phyloP scores from a whole-genome alignment of 2,888 invertebrate species.

The Ernsta delagoae region DNA sequence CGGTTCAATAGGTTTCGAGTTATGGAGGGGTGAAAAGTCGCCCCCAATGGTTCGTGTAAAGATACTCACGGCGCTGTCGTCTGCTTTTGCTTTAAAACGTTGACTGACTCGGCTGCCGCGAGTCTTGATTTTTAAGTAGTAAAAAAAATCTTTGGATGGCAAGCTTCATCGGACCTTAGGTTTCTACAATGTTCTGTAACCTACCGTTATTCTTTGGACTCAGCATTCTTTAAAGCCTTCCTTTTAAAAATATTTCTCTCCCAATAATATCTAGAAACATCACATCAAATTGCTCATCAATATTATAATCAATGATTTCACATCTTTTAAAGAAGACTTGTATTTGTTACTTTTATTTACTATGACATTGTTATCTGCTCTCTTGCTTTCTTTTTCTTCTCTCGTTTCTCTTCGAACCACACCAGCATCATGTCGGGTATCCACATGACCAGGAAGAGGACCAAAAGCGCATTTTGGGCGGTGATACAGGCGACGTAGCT shows the following conservation, averaged over 20 bases:
- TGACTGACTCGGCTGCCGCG: too few relatives aligned
- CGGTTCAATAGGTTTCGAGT: too few relatives aligned
- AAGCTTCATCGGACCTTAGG: background rate
- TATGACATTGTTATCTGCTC: constrained; percentile 56
- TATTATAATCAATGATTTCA: background rate
- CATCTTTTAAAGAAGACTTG: background rate
- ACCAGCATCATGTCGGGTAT: constrained; percentile 82
- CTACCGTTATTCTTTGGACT: background rate
- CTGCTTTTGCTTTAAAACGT: too few relatives aligned
- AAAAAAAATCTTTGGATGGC: background rate
- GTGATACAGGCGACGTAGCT: constrained; percentile 87
- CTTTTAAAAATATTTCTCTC: background rate
- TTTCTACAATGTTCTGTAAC: background rate
- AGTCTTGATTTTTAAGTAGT: background rate
- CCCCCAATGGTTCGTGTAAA: too few relatives aligned
- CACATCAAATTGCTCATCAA: background rate
- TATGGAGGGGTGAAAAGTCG: too few relatives aligned
- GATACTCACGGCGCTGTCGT: too few relatives aligned
- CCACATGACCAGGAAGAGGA: constrained; percentile 84
- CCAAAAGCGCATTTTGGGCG: constrained; percentile 83
- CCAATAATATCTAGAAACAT: constrained; percentile 12
- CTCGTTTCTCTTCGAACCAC: constrained; percentile 60
- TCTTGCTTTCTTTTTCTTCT: constrained; percentile 49
- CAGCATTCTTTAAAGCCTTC: background rate
- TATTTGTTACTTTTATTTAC: constrained; percentile 8